These are phyloP conservation scores for Lepidostoma basale DNA, from an alignment of 1,140 invertebrate genomes.

Conservation along the genomic window DNA sequence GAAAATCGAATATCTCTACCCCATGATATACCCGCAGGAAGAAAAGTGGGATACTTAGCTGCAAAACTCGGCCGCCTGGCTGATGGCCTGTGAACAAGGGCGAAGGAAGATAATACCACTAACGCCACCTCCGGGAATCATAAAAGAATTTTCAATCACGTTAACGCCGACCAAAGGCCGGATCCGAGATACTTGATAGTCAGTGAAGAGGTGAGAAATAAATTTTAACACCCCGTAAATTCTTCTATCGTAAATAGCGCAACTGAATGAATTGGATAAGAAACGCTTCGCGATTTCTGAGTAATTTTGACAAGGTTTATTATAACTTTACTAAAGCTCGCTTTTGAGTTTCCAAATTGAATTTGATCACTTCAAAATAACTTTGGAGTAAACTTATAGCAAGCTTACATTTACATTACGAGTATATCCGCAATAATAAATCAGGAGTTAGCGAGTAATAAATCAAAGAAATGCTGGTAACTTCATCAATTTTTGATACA, in stretches of 20 bases:
- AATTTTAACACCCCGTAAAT: background rate
- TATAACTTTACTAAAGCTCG: background rate
- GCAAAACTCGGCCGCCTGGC: background rate
- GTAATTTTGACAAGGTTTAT: slow-evolving; percentile 1
- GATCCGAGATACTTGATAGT: background rate
- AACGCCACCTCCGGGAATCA: slow-evolving; percentile 37
- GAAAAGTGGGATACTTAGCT: background rate
- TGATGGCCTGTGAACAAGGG: slow-evolving; percentile 1
- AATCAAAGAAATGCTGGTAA: no score
- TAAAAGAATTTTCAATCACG: slow-evolving; percentile 45
- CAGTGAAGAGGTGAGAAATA: background rate
- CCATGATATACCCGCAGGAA: background rate
- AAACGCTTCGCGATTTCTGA: background rate
- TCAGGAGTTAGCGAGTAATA: background rate
- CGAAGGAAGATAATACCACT: slow-evolving; percentile 24
- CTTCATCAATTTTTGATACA: no score
- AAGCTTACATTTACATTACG: no score
- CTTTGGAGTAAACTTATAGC: background rate
- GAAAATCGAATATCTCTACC: slow-evolving; percentile 17
- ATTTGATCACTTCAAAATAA: background rate
- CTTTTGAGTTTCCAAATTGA: background rate
- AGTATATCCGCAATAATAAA: background rate
- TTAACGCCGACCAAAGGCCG: slow-evolving; percentile 5
- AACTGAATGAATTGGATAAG: slow-evolving; percentile 5
- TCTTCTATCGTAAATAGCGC: slow-evolving; percentile 1